These are phyloP conservation scores for Apodemus agrarius DNA, from an alignment of 2,797 vertebrate genomes.

Conservation along the genomic window DNA sequence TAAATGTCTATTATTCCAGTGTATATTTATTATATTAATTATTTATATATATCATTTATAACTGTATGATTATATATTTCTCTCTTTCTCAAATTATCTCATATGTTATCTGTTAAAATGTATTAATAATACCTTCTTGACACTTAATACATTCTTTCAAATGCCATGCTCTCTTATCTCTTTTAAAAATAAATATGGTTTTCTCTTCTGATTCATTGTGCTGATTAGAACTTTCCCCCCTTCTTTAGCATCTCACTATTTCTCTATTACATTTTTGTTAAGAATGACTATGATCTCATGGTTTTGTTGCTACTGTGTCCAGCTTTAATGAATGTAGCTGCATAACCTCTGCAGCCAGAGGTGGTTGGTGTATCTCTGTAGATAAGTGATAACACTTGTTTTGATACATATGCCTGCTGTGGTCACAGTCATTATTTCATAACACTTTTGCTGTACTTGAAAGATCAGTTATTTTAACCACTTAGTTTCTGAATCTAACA, in stretches of 20 bases:
- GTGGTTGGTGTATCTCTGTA: not conserved
- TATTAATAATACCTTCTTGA: not conserved
- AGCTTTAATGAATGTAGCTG: not conserved
- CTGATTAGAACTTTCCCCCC: not conserved
- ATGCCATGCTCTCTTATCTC: no score
- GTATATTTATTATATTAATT: not conserved
- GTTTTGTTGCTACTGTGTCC: not conserved
- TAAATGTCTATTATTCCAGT: slow-evolving; percentile 21
- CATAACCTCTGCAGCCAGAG: not conserved
- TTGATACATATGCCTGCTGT: not conserved
- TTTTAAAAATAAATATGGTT: not conserved
- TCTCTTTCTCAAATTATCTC: not conserved
- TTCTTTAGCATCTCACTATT: not conserved
- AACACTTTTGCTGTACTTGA: not conserved
- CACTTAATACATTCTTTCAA: not conserved
- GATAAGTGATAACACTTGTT: not conserved
- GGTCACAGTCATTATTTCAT: slow-evolving; percentile 22
- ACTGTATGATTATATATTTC: not conserved
- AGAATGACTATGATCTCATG: not conserved
- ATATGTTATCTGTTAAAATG: not conserved
- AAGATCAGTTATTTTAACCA: not conserved
- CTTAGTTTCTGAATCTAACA: not conserved
- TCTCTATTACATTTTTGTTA: not conserved
- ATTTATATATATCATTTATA: not conserved
- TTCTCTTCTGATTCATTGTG: not conserved